These are phyloP conservation scores for Zophobas atratus DNA, from an alignment of 1,140 invertebrate genomes.

Conservation along the genomic window DNA sequence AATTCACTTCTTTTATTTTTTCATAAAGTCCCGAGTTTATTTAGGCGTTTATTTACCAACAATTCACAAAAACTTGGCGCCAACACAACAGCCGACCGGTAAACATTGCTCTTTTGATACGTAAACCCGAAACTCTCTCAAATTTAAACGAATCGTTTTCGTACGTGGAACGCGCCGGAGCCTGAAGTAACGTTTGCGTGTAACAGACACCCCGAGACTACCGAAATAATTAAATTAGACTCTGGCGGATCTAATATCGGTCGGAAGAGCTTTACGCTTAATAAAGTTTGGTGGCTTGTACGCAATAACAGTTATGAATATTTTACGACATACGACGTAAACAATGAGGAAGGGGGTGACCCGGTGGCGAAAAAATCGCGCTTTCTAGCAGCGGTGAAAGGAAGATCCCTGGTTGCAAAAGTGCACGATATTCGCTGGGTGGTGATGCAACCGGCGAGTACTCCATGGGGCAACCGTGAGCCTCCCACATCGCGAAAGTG, in stretches of 20 bases:
- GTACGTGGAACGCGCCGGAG: background rate
- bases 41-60: conserved; percentile 23
- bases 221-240: conserved; percentile 19
- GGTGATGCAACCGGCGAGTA: conserved; percentile 8
- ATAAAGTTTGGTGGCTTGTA: conserved; percentile 10
- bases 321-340: background rate
- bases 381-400: conserved; percentile 38
- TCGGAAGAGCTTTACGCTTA: conserved; percentile 1
- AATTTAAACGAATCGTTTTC: too few relatives aligned
- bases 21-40: conserved; percentile 19
- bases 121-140: background rate
- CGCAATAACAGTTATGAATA: conserved; percentile 5
- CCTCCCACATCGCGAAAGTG: conserved; percentile 43
- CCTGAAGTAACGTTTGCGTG: conserved; percentile 4
- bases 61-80: background rate
- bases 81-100: background rate
- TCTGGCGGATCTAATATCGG: conserved; percentile 17
- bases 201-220: background rate
- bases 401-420: conserved; percentile 45
- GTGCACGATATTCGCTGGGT: conserved; percentile 45
- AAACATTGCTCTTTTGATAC: background rate
- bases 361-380: conserved; percentile 3
- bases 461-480: conserved; percentile 28
- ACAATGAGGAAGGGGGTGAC: background rate
- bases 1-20: conserved; percentile 6